Evolutionary conservation across 2,888 invertebrate species (phyloP), one percentile per base, ranked within the genome.

Genomic region (Synanthedon formicaeformis): DNA sequence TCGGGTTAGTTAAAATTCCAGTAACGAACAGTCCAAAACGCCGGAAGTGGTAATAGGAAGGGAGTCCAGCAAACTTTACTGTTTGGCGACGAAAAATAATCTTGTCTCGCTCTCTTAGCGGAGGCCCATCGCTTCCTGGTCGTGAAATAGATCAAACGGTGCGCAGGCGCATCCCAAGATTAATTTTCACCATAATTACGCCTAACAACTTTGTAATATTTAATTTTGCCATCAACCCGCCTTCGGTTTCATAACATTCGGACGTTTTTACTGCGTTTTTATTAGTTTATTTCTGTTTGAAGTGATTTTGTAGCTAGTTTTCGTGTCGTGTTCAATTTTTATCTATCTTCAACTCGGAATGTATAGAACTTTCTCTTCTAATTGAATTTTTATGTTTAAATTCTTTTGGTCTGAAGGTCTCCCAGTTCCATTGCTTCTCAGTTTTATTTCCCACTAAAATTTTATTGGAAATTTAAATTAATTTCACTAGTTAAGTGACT

Each of bases 141-240:
- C 66, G 60, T 67, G 67, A 72, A 76, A 77, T 75, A 80, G 78
- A 81, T 82, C 81, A 83, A 82, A 82, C 60, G 73, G 58, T 57
- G 56, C 64, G 56, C 53, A 60, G 73, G 58, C 57, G 56, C 64
- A 57, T 54, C 56, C 56, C 57, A 58, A 69, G 65, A 77, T 76
- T 73, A 72, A 75, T 78, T 72, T 72, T 69, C 68, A 65, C 67
- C 69, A 71, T 74, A 75, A 78, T 76, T 72, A 71, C 68, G 58
- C 58, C 63, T 71, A 74, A 71, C 72, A 71, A 69, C 64, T 63
- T 56, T 54, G 64, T 65, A 65, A 67, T 65, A 54, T 51, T 54
- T 48, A 57, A 45, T 45, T 45, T 45, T 53, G 56, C 53, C 56
- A 51, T 16, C 45, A 27, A 23, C 23, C 23, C 23, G 23, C 23